phyloP scores from a whole-genome alignment of 2,888 invertebrate genomes.

The Athalia cordata region DNA sequence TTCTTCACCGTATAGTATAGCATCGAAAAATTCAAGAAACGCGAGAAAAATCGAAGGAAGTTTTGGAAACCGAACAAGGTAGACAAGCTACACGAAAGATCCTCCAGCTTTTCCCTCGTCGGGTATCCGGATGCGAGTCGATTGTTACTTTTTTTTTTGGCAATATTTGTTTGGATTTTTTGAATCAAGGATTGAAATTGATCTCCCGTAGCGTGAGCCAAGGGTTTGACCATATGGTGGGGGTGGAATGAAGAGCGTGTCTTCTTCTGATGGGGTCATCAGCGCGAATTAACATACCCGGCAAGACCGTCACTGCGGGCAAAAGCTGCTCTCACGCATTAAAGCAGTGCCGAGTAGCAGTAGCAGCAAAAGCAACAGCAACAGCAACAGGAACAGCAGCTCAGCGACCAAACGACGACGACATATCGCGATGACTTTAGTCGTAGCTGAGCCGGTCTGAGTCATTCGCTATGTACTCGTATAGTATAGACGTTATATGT shows the following conservation, averaged over 20 bases:
- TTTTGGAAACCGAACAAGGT: not conserved
- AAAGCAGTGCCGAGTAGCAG: constrained; percentile 5
- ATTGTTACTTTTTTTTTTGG: not conserved
- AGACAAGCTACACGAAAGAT: no score
- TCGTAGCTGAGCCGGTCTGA: not conserved
- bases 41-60: not conserved
- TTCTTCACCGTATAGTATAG: no score
- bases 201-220: no score
- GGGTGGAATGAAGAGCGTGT: constrained; percentile 20
- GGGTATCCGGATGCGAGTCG: no score
- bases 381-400: no score
- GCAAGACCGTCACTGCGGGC: constrained; percentile 59
- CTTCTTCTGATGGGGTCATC: constrained; percentile 38
- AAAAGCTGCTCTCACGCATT: constrained; percentile 48
- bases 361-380: constrained; percentile 34
- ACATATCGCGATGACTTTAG: constrained; percentile 37
- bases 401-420: no score
- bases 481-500: not conserved
- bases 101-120: no score
- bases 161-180: no score
- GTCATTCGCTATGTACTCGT: not conserved
- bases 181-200: no score
- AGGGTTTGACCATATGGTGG: not conserved
- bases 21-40: not conserved
- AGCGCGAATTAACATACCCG: constrained; percentile 72